Evolutionary conservation across 2,797 vertebrate species (phyloP).

Genomic region (Acrossocheilus fasciatus): DNA sequence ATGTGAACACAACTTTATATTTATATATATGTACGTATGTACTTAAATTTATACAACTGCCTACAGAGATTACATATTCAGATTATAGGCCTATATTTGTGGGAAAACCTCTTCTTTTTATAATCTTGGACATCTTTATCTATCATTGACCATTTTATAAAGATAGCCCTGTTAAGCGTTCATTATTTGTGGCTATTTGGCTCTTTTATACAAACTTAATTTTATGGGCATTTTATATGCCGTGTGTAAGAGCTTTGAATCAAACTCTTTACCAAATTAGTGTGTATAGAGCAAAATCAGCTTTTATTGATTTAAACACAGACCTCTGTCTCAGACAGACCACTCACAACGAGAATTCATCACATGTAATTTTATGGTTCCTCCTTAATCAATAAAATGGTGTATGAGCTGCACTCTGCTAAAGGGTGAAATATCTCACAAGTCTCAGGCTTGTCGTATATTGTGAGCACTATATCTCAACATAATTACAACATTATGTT

Average conservation of each 20-base stretch:
- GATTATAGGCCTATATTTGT: background rate
- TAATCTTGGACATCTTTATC: background rate
- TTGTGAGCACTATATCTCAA: background rate
- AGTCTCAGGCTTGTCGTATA: background rate
- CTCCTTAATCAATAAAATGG: constrained; percentile 70
- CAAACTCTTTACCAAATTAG: constrained; percentile 14
- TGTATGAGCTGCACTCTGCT: constrained; percentile 30
- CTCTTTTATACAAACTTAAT: background rate
- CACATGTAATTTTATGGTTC: constrained; percentile 66
- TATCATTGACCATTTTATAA: background rate
- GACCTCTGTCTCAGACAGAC: constrained; percentile 63
- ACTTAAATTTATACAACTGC: background rate
- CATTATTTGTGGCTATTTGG: background rate
- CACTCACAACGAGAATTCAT: constrained; percentile 68
- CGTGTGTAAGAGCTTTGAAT: background rate
- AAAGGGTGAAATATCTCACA: constrained; percentile 30
- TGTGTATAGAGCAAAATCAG: constrained; percentile 39
- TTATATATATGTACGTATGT: no score
- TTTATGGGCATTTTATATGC: background rate
- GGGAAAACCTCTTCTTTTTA: background rate
- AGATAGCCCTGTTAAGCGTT: background rate
- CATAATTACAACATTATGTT: background rate
- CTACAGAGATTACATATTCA: background rate
- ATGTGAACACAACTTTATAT: no score
- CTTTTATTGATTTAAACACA: constrained; percentile 58